phyloP scores from a whole-genome alignment of 2,888 invertebrate species.

The Drosophila mercatorum region DNA sequence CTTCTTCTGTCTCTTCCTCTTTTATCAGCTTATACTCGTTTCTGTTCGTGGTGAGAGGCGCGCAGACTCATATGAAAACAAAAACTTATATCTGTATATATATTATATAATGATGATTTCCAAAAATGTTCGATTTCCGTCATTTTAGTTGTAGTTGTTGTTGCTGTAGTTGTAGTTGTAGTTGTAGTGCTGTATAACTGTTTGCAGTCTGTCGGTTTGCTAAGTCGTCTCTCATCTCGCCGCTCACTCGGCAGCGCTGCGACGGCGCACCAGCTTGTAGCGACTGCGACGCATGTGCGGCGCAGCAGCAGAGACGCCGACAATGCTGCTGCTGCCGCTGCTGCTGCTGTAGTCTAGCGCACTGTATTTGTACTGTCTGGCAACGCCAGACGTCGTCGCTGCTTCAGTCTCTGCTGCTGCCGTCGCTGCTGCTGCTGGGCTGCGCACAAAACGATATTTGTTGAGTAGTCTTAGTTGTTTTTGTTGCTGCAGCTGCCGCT shows the following conservation, averaged over 20 bases:
- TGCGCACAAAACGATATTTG: conserved; percentile 60
- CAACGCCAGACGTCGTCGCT: conserved; percentile 5
- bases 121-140: conserved; percentile 20
- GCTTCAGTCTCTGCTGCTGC: not conserved
- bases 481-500: conserved; percentile 15
- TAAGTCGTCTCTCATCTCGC: conserved; percentile 5
- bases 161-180: not conserved
- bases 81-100: conserved; percentile 35
- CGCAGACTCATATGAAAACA: conserved; percentile 30
- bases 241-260: conserved; percentile 42
- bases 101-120: conserved; percentile 33
- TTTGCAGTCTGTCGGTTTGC: conserved; percentile 16
- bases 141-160: not conserved
- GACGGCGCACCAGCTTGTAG: conserved; percentile 54
- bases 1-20: not conserved
- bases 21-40: not conserved
- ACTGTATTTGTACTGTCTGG: conserved; percentile 24
- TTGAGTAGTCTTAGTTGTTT: conserved; percentile 23
- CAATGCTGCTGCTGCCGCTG: conserved; percentile 3
- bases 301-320: not conserved
- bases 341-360: not conserved
- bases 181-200: conserved; percentile 8
- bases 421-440: not conserved
- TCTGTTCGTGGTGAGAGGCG: conserved; percentile 3
- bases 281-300: conserved; percentile 42